phyloP scores from a whole-genome alignment of 2,113 vertebrate species.

The Atherinomorus stipes region DNA sequence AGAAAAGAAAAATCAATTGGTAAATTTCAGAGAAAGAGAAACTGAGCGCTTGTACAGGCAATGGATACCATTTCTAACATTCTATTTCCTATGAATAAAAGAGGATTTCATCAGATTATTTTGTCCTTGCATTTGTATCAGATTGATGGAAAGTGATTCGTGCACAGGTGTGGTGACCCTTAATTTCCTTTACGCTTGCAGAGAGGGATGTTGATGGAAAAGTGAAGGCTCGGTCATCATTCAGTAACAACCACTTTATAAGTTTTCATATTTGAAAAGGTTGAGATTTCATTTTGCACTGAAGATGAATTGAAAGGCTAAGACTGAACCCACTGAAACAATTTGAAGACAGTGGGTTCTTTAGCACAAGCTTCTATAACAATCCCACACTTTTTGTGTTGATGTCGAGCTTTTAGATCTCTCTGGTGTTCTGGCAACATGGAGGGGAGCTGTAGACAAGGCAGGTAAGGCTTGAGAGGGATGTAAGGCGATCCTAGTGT shows the following conservation, averaged over 20 bases:
- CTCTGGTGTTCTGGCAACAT: neutral
- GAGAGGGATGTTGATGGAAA: neutral
- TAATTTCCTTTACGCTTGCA: conserved; percentile 5
- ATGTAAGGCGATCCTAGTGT: conserved; percentile 25
- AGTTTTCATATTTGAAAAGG: neutral
- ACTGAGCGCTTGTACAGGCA: neutral
- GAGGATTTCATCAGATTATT: neutral
- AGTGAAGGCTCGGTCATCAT: neutral
- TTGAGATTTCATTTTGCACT: conserved; percentile 10
- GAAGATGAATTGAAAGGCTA: neutral
- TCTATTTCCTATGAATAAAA: conserved; percentile 15
- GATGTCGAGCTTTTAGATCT: neutral
- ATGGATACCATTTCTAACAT: neutral
- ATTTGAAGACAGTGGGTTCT: neutral
- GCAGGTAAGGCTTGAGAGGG: conserved; percentile 4
- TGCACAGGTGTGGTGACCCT: neutral
- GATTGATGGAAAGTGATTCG: conserved; percentile 10
- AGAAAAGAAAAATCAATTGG: conserved; percentile 15
- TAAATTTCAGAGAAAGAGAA: conserved; percentile 16
- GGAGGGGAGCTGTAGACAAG: neutral
- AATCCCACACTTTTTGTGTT: neutral
- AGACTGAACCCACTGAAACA: neutral
- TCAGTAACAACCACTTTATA: neutral
- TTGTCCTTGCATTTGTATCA: neutral
- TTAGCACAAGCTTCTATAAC: neutral